phyloP scores from a whole-genome alignment of 2,113 vertebrate species.

The Hylia prasina region DNA sequence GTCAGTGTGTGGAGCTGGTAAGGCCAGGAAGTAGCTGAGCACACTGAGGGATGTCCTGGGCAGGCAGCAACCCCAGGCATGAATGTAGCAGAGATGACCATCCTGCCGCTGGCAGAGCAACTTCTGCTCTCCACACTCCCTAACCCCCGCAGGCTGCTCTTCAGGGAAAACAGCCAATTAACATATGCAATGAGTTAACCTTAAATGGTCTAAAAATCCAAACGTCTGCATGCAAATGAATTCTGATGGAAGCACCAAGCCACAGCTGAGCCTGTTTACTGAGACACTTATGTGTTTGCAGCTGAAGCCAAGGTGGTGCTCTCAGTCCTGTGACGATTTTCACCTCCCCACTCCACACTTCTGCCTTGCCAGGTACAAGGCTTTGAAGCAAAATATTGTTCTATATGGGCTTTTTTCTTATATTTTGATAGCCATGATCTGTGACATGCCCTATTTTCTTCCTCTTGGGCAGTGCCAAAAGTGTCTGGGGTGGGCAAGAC shows the following conservation, averaged over 20 bases:
- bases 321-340: background rate
- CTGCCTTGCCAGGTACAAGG: background rate
- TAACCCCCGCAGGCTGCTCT: background rate
- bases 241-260: background rate
- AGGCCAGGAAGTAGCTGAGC: background rate
- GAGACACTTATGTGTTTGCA: background rate
- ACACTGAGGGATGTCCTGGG: background rate
- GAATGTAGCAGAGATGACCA: background rate
- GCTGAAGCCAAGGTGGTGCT: background rate
- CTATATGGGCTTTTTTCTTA: fast-evolving
- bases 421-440: background rate
- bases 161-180: background rate
- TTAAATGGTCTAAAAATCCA: constrained; percentile 44
- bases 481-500: background rate
- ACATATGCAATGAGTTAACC: constrained; percentile 36
- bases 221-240: background rate
- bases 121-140: background rate
- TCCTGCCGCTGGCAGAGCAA: background rate
- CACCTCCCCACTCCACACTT: background rate
- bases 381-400: background rate
- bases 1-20: fast-evolving
- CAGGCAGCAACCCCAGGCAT: background rate
- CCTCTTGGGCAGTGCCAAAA: background rate
- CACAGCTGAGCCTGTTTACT: background rate
- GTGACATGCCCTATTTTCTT: background rate